Percentiles rank a stretch among this genome's conserved stretches.
Evolutionary conservation across 23 tunicate species (phyloP).

Genomic region (Trididemnum miniatum): DNA sequence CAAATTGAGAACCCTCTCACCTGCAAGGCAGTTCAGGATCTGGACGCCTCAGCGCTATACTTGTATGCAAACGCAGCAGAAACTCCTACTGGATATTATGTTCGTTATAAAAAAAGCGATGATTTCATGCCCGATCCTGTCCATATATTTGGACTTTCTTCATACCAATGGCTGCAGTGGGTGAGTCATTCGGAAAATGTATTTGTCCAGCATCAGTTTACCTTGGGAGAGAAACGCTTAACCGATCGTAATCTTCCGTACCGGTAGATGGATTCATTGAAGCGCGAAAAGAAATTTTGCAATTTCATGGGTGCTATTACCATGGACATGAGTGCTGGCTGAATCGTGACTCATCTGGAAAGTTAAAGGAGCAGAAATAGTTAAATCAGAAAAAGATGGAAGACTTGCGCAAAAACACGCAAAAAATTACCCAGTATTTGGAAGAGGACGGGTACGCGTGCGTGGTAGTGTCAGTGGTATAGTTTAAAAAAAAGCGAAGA

Average conservation of each 20-base stretch:
- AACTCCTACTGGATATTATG: neutral
- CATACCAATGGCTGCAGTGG: neutral
- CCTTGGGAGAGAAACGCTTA: neutral
- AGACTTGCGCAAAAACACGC: too few species aligned
- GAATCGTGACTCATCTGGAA: too few species aligned
- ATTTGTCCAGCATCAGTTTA: neutral
- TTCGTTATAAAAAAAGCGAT: neutral
- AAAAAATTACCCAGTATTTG: too few species aligned
- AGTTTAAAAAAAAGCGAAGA: too few species aligned
- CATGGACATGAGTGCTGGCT: too few species aligned
- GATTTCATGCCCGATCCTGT: neutral
- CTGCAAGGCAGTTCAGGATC: neutral
- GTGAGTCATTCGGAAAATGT: neutral
- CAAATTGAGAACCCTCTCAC: neutral
- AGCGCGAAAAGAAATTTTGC: neutral
- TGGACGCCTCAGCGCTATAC: neutral
- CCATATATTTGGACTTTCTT: neutral
- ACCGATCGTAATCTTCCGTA: neutral
- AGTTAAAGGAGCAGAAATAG: too few species aligned
- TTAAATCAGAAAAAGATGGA: too few species aligned
- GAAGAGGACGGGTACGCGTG: too few species aligned
- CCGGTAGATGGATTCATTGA: neutral
- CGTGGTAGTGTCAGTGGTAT: too few species aligned
- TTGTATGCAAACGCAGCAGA: neutral
- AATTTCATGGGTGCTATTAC: neutral